These are phyloP conservation scores for Crypturellus undulatus DNA, from an alignment of 2,113 vertebrate species.

Conservation along the genomic window DNA sequence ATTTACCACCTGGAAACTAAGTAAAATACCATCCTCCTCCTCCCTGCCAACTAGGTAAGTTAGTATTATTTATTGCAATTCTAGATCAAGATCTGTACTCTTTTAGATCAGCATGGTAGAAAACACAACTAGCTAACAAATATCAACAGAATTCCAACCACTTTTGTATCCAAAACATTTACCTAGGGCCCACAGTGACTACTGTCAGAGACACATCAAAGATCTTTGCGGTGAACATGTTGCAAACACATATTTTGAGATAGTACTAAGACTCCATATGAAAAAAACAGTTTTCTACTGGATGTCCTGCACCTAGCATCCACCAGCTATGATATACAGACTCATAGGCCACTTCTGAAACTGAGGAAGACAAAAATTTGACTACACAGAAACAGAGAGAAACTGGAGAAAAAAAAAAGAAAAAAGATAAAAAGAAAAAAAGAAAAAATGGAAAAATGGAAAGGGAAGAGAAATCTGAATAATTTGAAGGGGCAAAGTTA, in stretches of 20 bases:
- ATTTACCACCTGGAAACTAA: not conserved
- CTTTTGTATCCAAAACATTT: not conserved
- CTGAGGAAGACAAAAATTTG: not conserved
- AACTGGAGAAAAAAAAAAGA: not conserved
- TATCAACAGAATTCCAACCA: not conserved
- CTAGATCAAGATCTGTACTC: not conserved
- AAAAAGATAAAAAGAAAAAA: no score
- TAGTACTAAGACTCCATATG: not conserved
- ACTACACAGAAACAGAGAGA: not conserved
- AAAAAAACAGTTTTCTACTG: not conserved
- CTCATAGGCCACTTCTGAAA: not conserved
- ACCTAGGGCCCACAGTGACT: not conserved
- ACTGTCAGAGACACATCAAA: not conserved
- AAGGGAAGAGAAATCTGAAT: not conserved
- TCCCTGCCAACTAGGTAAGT: not conserved
- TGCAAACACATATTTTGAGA: not conserved
- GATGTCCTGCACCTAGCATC: fast-evolving
- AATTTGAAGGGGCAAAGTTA: not conserved
- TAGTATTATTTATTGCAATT: not conserved
- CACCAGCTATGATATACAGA: fast-evolving
- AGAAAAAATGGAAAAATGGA: not conserved
- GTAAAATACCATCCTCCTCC: not conserved
- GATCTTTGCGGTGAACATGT: not conserved
- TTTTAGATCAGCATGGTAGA: not conserved
- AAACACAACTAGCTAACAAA: not conserved